Percentiles rank a stretch among this genome's conserved stretches.
phyloP scores from a whole-genome alignment of 2,888 invertebrate genomes.

The Toxonevra muliebris region DNA sequence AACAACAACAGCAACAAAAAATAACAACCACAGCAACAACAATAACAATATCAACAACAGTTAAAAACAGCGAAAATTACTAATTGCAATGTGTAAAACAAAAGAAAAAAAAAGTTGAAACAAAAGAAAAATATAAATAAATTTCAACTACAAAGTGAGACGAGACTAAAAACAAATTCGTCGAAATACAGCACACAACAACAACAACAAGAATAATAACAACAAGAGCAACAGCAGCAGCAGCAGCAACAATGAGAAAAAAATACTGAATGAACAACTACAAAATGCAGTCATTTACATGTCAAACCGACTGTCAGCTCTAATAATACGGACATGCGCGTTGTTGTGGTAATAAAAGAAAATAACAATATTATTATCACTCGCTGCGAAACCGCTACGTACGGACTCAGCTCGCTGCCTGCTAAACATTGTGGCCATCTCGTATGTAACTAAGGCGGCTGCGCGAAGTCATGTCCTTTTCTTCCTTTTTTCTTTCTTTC shows the following conservation, averaged over 20 bases:
- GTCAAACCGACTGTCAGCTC: slow-evolving; percentile 48
- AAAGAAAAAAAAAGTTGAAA: slow-evolving; percentile 31
- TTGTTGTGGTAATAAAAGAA: slow-evolving; percentile 42
- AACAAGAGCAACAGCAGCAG: slow-evolving; percentile 7
- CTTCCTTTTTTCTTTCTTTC: slow-evolving; percentile 22
- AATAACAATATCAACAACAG: slow-evolving; percentile 22
- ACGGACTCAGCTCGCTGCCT: slow-evolving; percentile 3
- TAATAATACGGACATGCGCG: slow-evolving; percentile 42
- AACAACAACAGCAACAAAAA: slow-evolving; percentile 16
- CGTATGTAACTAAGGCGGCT: slow-evolving; percentile 35
- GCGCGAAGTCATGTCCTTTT: slow-evolving; percentile 40
- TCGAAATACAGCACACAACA: slow-evolving; percentile 28
- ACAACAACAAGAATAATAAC: slow-evolving; percentile 8
- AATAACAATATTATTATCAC: slow-evolving; percentile 48
- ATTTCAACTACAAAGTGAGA: slow-evolving; percentile 18
- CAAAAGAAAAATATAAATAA: slow-evolving; percentile 13
- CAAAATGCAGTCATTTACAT: slow-evolving; percentile 46
- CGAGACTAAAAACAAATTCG: slow-evolving; percentile 28
- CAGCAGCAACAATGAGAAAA: slow-evolving; percentile 3
- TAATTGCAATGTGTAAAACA: slow-evolving; percentile 46
- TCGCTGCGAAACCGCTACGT: slow-evolving; percentile 1
- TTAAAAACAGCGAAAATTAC: slow-evolving; percentile 37
- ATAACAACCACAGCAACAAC: slow-evolving; percentile 23
- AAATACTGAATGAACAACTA: slow-evolving; percentile 1
- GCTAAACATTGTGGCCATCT: background rate